Base-by-base conservation (phyloP, 2,888 invertebrate genomes). In the Amaurobius ferox region DNA sequence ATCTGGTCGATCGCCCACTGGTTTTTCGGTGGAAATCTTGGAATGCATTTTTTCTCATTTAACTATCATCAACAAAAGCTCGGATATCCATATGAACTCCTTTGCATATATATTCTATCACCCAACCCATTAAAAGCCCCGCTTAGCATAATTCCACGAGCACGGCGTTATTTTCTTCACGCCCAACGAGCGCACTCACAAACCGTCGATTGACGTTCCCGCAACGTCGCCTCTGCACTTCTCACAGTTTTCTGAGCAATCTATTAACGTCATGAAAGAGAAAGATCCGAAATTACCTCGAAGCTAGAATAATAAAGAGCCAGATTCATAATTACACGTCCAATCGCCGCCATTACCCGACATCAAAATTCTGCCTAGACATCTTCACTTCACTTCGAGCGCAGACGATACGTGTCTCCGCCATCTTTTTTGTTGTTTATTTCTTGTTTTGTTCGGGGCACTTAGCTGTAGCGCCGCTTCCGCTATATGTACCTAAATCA, bases 401-500 rank as follows among this genome's bases (percentile, higher is more conserved):
- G 71, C 77, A 85, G 83, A 78, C 83, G 77, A 85, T 77, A 67
- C 83, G 77, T 77, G 77, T 66, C 64, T 80, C 72, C 74, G 68
- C 72, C 40, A 48, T 23, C n/a, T 40, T 32, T 66, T n/a, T 66
- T n/a, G n/a, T 62, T 39, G 67, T 62, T 61, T 28, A 29, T n/a
- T 30, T 48, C 32, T 71, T 71, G 30, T 67, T 44, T 28, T 13
- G 74, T 72, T 23, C 66, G 72, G n/a, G 44, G 83, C 83, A 77
- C 39, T 78, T 85, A 85, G 77, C 77, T 85, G 72, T 77, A 77
- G 72, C 35, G 64, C 83, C 83, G 83, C 40, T 85, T 85, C 83
- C 83, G 83, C 40, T 40, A 23, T n/a, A n/a, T 28, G 55, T 73
- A n/a, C 30, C n/a, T 13, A 85, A 67, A 85, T 78, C 66, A 55